These are phyloP conservation scores for Parazoanthus atlanticus DNA, from an alignment of 92 coral and sea anemone genomes.

Conservation along the genomic window DNA sequence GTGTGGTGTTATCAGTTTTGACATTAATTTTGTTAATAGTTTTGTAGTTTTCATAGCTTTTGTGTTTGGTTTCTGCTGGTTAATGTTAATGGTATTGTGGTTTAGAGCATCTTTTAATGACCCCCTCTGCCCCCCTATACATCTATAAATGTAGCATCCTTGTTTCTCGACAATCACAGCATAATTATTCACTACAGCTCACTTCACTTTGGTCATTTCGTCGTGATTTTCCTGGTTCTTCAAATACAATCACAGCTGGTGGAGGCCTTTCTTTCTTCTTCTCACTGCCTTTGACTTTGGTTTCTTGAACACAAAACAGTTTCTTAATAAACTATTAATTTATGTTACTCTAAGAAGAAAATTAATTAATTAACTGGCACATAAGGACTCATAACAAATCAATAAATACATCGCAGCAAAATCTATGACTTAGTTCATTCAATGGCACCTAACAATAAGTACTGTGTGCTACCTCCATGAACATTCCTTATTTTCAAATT, in stretches of 20 bases:
- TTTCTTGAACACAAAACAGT: background rate
- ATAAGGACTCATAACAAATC: background rate
- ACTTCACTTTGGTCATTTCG: background rate
- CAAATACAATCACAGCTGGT: constrained; percentile 85
- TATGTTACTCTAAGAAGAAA: background rate
- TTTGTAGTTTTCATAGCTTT: too few species aligned
- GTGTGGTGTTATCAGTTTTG: too few species aligned
- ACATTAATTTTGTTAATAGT: too few species aligned
- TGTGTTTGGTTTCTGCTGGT: too few species aligned
- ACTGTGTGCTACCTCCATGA: too few species aligned
- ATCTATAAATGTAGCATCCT: background rate
- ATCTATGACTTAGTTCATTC: too few species aligned
- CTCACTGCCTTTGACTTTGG: background rate
- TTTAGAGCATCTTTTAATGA: too few species aligned
- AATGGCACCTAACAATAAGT: too few species aligned
- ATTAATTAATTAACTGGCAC: background rate
- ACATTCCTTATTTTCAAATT: too few species aligned
- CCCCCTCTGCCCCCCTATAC: background rate
- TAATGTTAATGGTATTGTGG: background rate
- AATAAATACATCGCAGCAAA: too few species aligned
- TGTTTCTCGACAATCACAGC: background rate
- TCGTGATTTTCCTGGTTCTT: constrained; percentile 78
- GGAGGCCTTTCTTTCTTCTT: constrained; percentile 48
- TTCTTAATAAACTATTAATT: too few species aligned
- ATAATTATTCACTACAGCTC: background rate